phyloP scores from a whole-genome alignment of 2,888 invertebrate species.

The Heliconius sara region DNA sequence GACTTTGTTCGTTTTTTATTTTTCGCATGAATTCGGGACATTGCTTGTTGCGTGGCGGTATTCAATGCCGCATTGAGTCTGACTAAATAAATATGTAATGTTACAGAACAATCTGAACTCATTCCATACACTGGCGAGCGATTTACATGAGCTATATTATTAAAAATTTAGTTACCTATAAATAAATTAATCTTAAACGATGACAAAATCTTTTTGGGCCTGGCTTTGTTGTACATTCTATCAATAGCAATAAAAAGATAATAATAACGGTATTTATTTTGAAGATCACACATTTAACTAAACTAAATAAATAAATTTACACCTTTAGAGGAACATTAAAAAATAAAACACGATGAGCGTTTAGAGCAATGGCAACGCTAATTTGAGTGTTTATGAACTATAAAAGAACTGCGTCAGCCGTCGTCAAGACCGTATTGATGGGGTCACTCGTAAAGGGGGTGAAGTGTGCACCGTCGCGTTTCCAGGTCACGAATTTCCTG shows the following conservation, averaged over 20 bases:
- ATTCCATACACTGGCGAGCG: background rate
- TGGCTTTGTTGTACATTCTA: too few relatives aligned
- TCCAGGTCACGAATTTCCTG: constrained; percentile 64
- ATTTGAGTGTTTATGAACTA: constrained; percentile 26
- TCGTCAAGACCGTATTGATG: constrained; percentile 26
- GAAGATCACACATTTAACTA: background rate
- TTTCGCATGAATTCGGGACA: too few relatives aligned
- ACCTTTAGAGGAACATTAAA: background rate
- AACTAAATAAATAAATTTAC: background rate
- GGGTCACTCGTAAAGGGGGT: constrained; percentile 50
- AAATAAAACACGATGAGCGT: background rate
- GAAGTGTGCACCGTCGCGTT: constrained; percentile 62
- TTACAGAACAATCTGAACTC: background rate
- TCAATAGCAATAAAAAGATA: background rate
- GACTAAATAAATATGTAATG: background rate
- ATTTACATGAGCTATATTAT: background rate
- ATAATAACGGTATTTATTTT: background rate
- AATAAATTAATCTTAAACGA: too few relatives aligned
- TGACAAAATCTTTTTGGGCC: too few relatives aligned
- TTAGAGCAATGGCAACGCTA: background rate
- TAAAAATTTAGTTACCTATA: too few relatives aligned
- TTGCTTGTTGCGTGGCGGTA: too few relatives aligned
- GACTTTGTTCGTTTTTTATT: too few relatives aligned
- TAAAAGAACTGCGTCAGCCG: constrained; percentile 22
- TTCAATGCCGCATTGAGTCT: too few relatives aligned